These are phyloP conservation scores for Pachydiplax longipennis DNA, from an alignment of 2,888 invertebrate species.

Conservation along the genomic window DNA sequence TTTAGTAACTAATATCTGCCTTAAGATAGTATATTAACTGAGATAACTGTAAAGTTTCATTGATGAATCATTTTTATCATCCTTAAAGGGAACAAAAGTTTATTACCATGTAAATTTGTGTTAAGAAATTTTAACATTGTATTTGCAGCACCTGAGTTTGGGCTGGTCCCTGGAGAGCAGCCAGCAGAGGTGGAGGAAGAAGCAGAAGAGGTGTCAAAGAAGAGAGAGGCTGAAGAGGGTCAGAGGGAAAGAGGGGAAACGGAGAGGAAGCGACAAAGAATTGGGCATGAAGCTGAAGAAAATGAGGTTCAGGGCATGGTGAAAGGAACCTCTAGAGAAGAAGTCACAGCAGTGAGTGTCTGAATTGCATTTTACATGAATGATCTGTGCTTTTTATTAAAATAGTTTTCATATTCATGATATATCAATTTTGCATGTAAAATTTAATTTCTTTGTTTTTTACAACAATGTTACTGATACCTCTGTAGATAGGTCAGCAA, in stretches of 20 bases:
- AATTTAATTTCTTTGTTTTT: too few species aligned
- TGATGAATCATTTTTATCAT: too few species aligned
- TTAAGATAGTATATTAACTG: too few species aligned
- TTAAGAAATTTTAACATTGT: constrained; percentile 35
- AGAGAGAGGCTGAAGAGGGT: constrained; percentile 59
- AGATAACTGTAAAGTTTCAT: too few species aligned
- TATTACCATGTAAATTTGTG: too few species aligned
- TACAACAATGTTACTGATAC: too few species aligned
- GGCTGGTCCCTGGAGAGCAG: constrained; percentile 55
- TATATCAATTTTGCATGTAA: too few species aligned
- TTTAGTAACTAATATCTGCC: too few species aligned
- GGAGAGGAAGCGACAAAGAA: constrained; percentile 52
- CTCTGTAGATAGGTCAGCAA: too few species aligned
- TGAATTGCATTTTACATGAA: neutral
- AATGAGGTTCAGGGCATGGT: constrained; percentile 48
- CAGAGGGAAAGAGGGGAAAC: constrained; percentile 58
- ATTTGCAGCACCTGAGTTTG: constrained; percentile 58
- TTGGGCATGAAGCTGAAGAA: constrained; percentile 50
- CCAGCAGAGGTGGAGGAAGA: constrained; percentile 55
- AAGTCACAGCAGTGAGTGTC: constrained; percentile 1
- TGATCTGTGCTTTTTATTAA: neutral
- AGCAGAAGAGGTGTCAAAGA: constrained; percentile 58
- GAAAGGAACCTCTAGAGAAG: neutral
- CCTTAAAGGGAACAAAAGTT: too few species aligned
- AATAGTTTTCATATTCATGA: neutral